Evolutionary conservation across 2,113 vertebrate genomes (phyloP).

Genomic region (Brienomyrus brachyistius): DNA sequence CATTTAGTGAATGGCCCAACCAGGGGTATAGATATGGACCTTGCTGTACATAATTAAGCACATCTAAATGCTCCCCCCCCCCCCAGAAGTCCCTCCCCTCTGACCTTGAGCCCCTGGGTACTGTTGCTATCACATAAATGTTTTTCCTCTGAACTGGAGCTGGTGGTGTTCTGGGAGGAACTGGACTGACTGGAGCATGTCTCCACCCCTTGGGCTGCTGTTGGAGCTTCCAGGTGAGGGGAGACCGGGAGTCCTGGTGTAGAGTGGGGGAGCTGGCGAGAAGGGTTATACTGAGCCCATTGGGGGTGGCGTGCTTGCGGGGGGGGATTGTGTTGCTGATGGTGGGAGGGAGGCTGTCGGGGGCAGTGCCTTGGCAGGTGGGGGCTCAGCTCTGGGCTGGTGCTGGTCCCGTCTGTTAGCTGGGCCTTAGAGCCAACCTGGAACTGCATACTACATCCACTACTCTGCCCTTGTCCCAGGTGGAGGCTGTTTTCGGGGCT

Average conservation of each 20-base stretch:
- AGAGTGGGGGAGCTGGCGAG: conserved; percentile 16
- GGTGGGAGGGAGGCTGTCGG: conserved; percentile 18
- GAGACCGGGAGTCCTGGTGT: conserved; percentile 14
- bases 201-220: conserved; percentile 25
- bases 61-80: neutral
- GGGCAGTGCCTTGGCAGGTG: conserved; percentile 8
- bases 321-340: conserved; percentile 15
- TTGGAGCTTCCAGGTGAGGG: conserved; percentile 21
- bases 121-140: conserved; percentile 36
- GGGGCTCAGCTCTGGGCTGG: conserved; percentile 14
- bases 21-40: neutral
- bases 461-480: conserved; percentile 13
- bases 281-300: neutral
- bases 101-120: conserved; percentile 33
- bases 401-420: conserved; percentile 12
- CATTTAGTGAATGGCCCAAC: neutral
- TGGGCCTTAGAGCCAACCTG: conserved; percentile 1
- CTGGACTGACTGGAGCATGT: conserved; percentile 33
- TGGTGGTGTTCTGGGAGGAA: conserved; percentile 33
- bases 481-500: conserved; percentile 1
- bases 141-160: conserved; percentile 44
- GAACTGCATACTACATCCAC: conserved; percentile 6
- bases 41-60: neutral
- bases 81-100: neutral
- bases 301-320: conserved; percentile 22